Conservation (phyloP, 2,113 vertebrate species). For the Gopherus flavomarginatus region DNA sequence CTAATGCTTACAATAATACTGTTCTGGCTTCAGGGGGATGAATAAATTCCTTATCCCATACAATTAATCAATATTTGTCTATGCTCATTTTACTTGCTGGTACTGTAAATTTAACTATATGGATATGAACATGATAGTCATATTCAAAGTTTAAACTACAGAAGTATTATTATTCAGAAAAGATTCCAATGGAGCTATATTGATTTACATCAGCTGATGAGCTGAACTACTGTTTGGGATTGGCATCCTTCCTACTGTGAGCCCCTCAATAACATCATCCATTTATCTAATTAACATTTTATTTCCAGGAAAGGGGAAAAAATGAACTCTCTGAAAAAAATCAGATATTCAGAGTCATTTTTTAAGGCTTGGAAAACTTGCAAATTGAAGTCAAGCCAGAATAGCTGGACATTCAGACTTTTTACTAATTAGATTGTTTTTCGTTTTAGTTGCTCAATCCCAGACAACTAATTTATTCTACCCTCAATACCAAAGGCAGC, state of each 20-base stretch:
- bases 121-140: neutral
- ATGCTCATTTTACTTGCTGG: neutral
- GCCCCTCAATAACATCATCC: slow-evolving; percentile 15
- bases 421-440: slow-evolving; percentile 58
- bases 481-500: neutral
- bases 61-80: neutral
- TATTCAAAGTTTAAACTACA: neutral
- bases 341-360: slow-evolving; percentile 25
- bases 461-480: slow-evolving; percentile 24
- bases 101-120: neutral
- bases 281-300: slow-evolving; percentile 33
- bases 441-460: slow-evolving; percentile 44
- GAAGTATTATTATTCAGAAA: neutral
- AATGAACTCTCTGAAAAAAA: neutral
- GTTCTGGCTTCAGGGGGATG: neutral
- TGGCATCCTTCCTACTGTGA: slow-evolving; percentile 3
- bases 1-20: neutral
- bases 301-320: slow-evolving; percentile 30
- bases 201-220: neutral
- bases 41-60: neutral
- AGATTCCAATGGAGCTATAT: neutral
- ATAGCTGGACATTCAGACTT: neutral
- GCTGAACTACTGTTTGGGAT: slow-evolving; percentile 6
- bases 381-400: slow-evolving; percentile 47
- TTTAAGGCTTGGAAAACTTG: slow-evolving; percentile 24